These are phyloP conservation scores for Catostomus latipinnis DNA, from an alignment of 2,797 vertebrate genomes.

Conservation along the genomic window DNA sequence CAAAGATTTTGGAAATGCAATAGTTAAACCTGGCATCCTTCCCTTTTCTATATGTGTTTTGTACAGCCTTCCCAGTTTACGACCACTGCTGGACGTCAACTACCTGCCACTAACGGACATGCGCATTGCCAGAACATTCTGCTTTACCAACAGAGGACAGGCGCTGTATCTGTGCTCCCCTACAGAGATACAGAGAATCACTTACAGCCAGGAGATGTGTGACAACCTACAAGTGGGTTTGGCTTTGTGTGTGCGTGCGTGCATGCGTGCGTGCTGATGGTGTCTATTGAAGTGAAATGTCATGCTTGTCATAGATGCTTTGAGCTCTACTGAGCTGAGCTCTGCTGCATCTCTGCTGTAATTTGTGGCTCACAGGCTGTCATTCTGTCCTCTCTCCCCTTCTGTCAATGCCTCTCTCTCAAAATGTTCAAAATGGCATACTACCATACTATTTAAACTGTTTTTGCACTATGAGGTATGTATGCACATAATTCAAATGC, in stretches of 20 bases:
- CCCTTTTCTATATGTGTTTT: slow-evolving; percentile 31
- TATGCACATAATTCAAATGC: too few relatives aligned
- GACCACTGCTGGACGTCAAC: slow-evolving; percentile 93
- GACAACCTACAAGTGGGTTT: slow-evolving; percentile 91
- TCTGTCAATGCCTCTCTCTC: slow-evolving; percentile 15
- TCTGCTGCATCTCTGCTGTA: slow-evolving; percentile 48
- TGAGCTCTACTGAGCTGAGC: slow-evolving; percentile 61
- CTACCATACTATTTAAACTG: slow-evolving; percentile 9
- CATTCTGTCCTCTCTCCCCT: slow-evolving; percentile 31
- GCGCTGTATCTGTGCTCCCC: slow-evolving; percentile 96
- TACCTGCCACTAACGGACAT: slow-evolving; percentile 96
- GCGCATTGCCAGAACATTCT: slow-evolving; percentile 98
- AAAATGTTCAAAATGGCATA: slow-evolving; percentile 18
- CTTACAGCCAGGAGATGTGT: slow-evolving; percentile 98
- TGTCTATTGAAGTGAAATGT: slow-evolving; percentile 64
- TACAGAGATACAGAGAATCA: slow-evolving; percentile 97
- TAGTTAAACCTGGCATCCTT: slow-evolving; percentile 19
- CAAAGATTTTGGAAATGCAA: slow-evolving; percentile 8
- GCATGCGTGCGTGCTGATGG: slow-evolving; percentile 34
- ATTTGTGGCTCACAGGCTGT: slow-evolving; percentile 42
- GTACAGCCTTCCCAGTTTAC: slow-evolving; percentile 93
- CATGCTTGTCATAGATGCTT: slow-evolving; percentile 64
- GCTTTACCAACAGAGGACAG: slow-evolving; percentile 94
- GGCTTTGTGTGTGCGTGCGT: background rate
- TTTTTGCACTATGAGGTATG: slow-evolving; percentile 6